These are phyloP conservation scores for Propithecus perrieri DNA, from an alignment of 2,797 vertebrate genomes.

Conservation along the genomic window DNA sequence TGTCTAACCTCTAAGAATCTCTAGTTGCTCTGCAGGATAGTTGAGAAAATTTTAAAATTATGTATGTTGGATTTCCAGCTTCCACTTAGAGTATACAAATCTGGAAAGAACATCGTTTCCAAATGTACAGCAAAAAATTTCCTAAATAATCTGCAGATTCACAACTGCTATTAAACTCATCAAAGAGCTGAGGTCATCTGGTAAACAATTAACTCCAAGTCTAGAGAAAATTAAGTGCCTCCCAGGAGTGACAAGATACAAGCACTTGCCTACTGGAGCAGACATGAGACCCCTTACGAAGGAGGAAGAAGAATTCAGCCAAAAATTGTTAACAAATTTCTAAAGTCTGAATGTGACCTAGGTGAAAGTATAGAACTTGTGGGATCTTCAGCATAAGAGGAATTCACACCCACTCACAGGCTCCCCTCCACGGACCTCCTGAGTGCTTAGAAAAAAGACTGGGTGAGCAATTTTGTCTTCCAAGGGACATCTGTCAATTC, in stretches of 20 bases:
- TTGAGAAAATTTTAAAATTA: background rate
- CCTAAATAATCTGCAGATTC: background rate
- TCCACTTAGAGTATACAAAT: background rate
- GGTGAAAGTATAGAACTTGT: background rate
- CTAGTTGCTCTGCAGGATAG: background rate
- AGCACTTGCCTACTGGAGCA: background rate
- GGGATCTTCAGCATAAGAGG: background rate
- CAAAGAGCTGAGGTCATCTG: background rate
- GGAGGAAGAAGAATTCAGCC: background rate
- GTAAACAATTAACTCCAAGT: background rate
- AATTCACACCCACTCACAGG: background rate
- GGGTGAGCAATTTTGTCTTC: background rate
- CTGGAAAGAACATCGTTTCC: background rate
- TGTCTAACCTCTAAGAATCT: background rate
- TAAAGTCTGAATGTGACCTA: background rate
- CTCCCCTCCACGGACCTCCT: background rate
- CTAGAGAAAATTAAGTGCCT: background rate
- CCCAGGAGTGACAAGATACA: background rate
- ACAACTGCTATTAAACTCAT: background rate
- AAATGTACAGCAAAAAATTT: background rate
- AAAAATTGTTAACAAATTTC: background rate
- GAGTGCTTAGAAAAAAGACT: background rate
- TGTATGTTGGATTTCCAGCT: background rate
- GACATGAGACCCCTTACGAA: no score
- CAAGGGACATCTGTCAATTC: background rate